phyloP scores from a whole-genome alignment of 1,140 invertebrate species.

The Apis laboriosa region DNA sequence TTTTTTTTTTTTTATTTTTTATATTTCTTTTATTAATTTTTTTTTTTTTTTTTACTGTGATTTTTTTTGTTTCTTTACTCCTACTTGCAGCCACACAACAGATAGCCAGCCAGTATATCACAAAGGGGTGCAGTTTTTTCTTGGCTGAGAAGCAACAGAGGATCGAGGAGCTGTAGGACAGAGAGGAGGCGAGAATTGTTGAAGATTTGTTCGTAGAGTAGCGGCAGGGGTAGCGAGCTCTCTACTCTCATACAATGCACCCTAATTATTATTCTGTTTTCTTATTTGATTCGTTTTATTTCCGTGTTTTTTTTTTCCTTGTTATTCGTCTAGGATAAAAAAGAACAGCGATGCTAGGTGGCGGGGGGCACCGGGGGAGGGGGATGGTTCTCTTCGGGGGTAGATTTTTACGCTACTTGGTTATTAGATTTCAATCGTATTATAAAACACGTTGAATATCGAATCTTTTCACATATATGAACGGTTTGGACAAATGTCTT shows the following conservation, averaged over 20 bases:
- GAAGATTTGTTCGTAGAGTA: slow-evolving; percentile 15
- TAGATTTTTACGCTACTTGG: background rate
- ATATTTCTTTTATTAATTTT: background rate
- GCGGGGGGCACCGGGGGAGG: background rate
- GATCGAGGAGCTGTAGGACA: background rate
- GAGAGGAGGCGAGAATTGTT: slow-evolving; percentile 11
- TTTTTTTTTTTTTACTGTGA: slow-evolving; percentile 2
- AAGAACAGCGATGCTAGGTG: slow-evolving; percentile 38
- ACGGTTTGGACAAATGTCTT: no score
- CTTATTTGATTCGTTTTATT: slow-evolving; percentile 46
- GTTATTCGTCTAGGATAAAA: slow-evolving; percentile 55
- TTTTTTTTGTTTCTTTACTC: slow-evolving; percentile 30
- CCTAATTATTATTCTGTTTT: slow-evolving; percentile 58
- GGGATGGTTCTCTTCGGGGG: background rate
- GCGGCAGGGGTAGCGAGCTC: slow-evolving; percentile 55
- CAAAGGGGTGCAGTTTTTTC: slow-evolving; percentile 44
- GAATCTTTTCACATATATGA: background rate
- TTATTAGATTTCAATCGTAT: background rate
- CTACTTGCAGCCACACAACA: slow-evolving; percentile 57
- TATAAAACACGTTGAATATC: background rate
- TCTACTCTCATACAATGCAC: slow-evolving; percentile 60
- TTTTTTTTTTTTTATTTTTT: background rate
- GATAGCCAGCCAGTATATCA: slow-evolving; percentile 52
- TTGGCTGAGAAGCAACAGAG: slow-evolving; percentile 54
- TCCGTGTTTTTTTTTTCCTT: slow-evolving; percentile 29